Evolutionary conservation across 1,140 invertebrate genomes (phyloP).

Genomic region (Polyergus mexicanus): DNA sequence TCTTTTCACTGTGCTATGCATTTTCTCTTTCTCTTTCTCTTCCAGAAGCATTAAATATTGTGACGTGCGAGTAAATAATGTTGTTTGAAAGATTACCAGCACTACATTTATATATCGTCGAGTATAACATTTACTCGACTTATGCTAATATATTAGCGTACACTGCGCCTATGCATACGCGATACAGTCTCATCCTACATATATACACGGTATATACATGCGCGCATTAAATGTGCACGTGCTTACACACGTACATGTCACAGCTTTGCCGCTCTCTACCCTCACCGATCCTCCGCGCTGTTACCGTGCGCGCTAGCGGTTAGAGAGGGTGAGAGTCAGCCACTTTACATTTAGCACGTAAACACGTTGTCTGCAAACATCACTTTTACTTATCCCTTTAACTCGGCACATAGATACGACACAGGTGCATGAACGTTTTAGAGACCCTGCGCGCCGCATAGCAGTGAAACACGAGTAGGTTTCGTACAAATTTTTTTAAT

Average conservation of each 20-base stretch:
- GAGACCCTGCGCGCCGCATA: not conserved
- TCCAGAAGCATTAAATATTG: not conserved
- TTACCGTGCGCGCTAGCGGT: conserved; percentile 45
- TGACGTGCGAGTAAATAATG: conserved; percentile 16
- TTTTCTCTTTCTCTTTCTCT: no score
- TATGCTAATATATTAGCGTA: conserved; percentile 18
- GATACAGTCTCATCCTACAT: conserved; percentile 4
- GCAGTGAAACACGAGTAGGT: not conserved
- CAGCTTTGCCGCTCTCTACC: conserved; percentile 33
- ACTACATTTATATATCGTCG: conserved; percentile 15
- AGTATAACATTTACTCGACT: conserved; percentile 5
- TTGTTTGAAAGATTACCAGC: conserved; percentile 22
- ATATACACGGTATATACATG: not conserved
- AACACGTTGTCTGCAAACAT: conserved; percentile 79
- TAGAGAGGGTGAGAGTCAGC: conserved; percentile 66
- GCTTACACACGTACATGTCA: conserved; percentile 50
- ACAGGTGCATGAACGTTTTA: conserved; percentile 5
- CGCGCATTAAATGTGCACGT: conserved; percentile 37
- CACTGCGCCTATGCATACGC: not conserved
- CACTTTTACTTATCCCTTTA: conserved; percentile 77
- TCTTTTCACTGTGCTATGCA: not conserved
- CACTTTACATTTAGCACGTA: conserved; percentile 75
- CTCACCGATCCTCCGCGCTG: conserved; percentile 48
- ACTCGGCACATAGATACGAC: conserved; percentile 17
- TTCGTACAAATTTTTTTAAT: conserved; percentile 29